Conservation (phyloP, 2,888 invertebrate species). For the Andrena fulva region DNA sequence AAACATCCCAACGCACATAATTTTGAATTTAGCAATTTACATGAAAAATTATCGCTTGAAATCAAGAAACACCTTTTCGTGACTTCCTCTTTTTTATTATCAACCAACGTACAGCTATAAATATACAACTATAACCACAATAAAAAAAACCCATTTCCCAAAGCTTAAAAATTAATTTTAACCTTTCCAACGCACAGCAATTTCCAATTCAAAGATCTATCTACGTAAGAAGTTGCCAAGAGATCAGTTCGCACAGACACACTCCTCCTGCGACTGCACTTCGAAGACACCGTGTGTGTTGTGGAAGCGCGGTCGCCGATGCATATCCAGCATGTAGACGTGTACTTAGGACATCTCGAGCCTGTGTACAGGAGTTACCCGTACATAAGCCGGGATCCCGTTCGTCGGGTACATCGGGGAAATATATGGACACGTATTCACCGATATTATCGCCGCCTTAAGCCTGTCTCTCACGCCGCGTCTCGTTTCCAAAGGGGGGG, state of each 20-base stretch:
- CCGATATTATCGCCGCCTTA: constrained; percentile 66
- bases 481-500: constrained; percentile 39
- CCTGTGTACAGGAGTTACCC: constrained; percentile 61
- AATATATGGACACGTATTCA: constrained; percentile 57
- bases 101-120: too few relatives aligned
- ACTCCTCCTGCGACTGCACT: neutral
- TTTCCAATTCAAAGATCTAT: too few relatives aligned
- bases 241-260: neutral
- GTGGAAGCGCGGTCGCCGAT: constrained; percentile 35
- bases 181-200: too few relatives aligned
- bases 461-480: constrained; percentile 40
- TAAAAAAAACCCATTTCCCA: too few relatives aligned
- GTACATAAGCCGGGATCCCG: constrained; percentile 68
- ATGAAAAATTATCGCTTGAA: too few relatives aligned
- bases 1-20: too few relatives aligned
- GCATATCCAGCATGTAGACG: constrained; percentile 51
- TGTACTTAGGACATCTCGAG: constrained; percentile 54
- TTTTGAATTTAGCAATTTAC: too few relatives aligned
- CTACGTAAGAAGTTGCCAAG: too few relatives aligned
- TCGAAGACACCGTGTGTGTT: constrained; percentile 22
- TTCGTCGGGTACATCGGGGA: constrained; percentile 69
- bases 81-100: too few relatives aligned
- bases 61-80: too few relatives aligned
- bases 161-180: too few relatives aligned
- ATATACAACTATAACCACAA: too few relatives aligned